Evolutionary conservation across 2,113 vertebrate species (phyloP).

Genomic region (Urocitellus parryii): DNA sequence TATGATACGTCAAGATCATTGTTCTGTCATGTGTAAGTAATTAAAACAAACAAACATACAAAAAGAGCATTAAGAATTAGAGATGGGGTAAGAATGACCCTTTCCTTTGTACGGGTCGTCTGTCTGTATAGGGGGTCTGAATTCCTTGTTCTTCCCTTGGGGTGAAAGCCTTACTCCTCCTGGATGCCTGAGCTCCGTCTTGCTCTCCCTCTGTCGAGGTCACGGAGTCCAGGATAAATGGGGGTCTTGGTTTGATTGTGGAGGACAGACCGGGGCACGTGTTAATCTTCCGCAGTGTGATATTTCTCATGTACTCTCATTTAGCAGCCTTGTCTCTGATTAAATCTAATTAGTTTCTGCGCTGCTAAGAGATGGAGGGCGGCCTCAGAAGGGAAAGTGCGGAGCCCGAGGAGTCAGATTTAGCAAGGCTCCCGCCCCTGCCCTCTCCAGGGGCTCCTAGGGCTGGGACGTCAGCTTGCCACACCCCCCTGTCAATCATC

Average conservation of each 20-base stretch:
- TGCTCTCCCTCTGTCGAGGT: background rate
- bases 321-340: slow-evolving; percentile 67
- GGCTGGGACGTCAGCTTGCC: background rate
- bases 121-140: background rate
- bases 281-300: slow-evolving; percentile 46
- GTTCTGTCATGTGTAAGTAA: too few species aligned
- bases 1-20: too few species aligned
- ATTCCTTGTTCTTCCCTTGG: background rate
- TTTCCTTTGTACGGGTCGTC: background rate
- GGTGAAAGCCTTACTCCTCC: background rate
- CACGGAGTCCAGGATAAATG: slow-evolving; percentile 19
- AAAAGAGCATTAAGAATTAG: background rate
- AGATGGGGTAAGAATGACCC: background rate
- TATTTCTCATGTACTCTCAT: slow-evolving; percentile 68
- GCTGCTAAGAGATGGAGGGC: slow-evolving; percentile 42
- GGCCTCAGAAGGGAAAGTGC: background rate
- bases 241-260: slow-evolving; percentile 23
- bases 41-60: too few species aligned
- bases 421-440: background rate
- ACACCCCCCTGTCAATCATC: background rate
- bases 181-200: background rate
- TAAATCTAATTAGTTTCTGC: slow-evolving; percentile 73
- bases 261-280: slow-evolving; percentile 45
- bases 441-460: background rate
- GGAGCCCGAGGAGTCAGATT: background rate